Conservation (phyloP, 2,113 vertebrate species). For the Calypte anna region DNA sequence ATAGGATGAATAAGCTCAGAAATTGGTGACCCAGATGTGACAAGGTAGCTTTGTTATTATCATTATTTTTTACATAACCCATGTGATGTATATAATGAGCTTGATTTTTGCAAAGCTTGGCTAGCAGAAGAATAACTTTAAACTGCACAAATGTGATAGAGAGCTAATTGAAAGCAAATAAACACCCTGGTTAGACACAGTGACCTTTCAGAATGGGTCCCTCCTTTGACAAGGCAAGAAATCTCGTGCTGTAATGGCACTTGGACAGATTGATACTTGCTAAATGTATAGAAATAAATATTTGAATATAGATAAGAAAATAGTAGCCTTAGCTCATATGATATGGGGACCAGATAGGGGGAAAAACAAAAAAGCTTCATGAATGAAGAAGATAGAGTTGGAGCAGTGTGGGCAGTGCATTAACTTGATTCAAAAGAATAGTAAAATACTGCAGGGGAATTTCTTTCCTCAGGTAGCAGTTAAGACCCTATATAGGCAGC, state of each 20-base stretch:
- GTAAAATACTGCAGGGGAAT: conserved; percentile 31
- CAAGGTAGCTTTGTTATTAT: background rate
- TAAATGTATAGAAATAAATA: conserved; percentile 36
- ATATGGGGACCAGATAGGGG: conserved; percentile 7
- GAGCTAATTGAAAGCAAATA: background rate
- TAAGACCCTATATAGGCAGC: background rate
- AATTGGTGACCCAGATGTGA: background rate
- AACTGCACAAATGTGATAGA: background rate
- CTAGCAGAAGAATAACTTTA: background rate
- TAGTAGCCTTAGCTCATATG: background rate
- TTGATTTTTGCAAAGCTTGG: background rate
- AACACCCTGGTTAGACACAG: background rate
- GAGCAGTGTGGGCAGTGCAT: background rate
- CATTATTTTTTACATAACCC: background rate
- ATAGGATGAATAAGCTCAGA: background rate
- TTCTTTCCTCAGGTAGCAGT: background rate
- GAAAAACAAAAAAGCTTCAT: conserved; percentile 46
- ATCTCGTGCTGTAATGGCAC: background rate
- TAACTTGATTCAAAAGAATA: background rate
- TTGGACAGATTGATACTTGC: background rate
- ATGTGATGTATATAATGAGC: background rate
- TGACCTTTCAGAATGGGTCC: background rate
- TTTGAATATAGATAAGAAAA: conserved; percentile 33
- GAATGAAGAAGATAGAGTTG: background rate
- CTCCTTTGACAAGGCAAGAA: background rate